Conservation (phyloP, 2,888 invertebrate species). For the Cistogaster globosa region DNA sequence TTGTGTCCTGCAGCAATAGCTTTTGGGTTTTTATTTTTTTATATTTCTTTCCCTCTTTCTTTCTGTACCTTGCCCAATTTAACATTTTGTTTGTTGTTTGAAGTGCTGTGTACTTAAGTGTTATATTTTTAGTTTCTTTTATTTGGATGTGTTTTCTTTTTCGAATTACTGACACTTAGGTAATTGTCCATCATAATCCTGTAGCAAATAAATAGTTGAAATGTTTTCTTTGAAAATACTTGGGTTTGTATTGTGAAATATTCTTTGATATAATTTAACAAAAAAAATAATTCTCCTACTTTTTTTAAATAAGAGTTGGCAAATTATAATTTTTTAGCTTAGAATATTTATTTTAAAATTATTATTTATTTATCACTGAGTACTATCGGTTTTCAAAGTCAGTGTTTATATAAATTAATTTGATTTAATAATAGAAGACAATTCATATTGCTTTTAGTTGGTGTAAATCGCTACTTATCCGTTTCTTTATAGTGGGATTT, state of each 20-base stretch:
- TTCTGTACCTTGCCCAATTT: too few species aligned
- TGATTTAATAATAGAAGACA: too few species aligned
- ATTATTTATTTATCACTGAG: too few species aligned
- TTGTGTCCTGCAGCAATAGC: conserved; percentile 18
- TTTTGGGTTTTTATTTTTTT: background rate
- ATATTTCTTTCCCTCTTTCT: too few species aligned
- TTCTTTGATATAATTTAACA: background rate
- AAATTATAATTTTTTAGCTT: background rate
- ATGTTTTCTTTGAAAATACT: conserved; percentile 23
- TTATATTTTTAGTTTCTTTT: conserved; percentile 38
- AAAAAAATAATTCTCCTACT: too few species aligned
- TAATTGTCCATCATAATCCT: conserved; percentile 41
- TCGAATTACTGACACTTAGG: conserved; percentile 36
- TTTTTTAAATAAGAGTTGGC: background rate
- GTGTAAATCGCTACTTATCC: too few species aligned
- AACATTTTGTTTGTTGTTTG: conserved; percentile 23
- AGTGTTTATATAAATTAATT: too few species aligned
- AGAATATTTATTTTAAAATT: too few species aligned
- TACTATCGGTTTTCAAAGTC: too few species aligned
- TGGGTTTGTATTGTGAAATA: background rate
- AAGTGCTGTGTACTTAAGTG: conserved; percentile 39
- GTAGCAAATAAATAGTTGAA: conserved; percentile 24
- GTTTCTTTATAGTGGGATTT: too few species aligned
- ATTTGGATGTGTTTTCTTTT: background rate
- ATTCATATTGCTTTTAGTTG: too few species aligned